These are phyloP conservation scores for roundworm (Caenorhabditis elegans) DNA, from an alignment of 1,140 invertebrate species.

Conservation along the genomic window DNA sequence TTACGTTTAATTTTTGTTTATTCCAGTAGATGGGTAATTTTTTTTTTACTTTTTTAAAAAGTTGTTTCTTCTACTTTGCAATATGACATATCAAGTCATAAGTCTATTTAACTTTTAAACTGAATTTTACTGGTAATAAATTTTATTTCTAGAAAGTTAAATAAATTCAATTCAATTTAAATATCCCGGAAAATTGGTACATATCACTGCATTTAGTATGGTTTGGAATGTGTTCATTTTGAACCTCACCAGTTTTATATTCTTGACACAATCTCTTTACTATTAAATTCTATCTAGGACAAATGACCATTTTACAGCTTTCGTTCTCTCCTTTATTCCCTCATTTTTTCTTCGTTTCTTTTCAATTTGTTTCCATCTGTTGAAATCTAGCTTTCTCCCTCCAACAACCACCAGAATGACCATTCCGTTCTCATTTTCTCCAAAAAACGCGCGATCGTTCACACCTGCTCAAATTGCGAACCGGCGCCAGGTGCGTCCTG, in stretches of 20 bases:
- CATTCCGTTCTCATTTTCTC: background rate
- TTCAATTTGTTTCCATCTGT: constrained; percentile 1
- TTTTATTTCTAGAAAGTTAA: no score
- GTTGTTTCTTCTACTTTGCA: no score
- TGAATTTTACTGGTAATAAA: no score
- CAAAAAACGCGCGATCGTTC: constrained; percentile 17
- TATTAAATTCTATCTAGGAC: background rate
- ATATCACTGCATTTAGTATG: no score
- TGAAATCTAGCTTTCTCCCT: constrained; percentile 26
- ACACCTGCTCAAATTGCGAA: background rate
- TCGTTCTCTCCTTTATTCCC: background rate
- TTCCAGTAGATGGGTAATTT: no score
- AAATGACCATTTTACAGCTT: background rate
- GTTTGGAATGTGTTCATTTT: no score
- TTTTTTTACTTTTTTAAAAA: no score
- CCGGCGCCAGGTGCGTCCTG: constrained; percentile 28
- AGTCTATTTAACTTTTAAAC: no score
- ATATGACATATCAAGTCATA: no score
- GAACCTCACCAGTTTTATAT: background rate
- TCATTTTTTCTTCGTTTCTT: background rate
- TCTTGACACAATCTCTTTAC: background rate
- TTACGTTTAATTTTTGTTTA: no score
- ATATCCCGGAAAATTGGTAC: no score
- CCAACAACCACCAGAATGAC: background rate
- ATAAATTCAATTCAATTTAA: no score